Base-by-base conservation (phyloP, 2,797 vertebrate genomes). In the Microchirus variegatus region DNA sequence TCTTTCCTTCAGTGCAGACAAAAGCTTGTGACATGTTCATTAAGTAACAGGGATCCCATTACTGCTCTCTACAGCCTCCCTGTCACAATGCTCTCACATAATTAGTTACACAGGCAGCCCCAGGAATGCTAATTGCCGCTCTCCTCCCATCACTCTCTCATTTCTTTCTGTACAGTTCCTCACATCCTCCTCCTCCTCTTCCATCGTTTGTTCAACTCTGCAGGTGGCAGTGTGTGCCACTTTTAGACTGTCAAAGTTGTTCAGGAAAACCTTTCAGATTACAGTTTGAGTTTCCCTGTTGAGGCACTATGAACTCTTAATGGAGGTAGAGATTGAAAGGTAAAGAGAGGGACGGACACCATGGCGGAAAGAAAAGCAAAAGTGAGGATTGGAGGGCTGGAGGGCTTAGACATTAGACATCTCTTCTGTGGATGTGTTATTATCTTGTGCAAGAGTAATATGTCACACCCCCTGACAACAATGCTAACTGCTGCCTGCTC, bases 11-110 rank as follows among this genome's bases (percentile, higher is more conserved):
- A 77, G 75, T 70, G 73, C 73, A 76, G 70, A 89, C 83, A 89
- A 82, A 89, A 77, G 81, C 86, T 81, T 73, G 81, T 85, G 87
- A 91, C 89, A 83, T 90, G 86, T 90, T 92, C 92, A 93, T 93
- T 91, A 91, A 89, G 82, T 86, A 90, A 88, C 87, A 87, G 87
- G 86, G 80, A 90, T 86, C 79, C 87, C 82, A 88, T 91, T 91
- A 90, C 88, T 61, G 80, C 83, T 81, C 84, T 88, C 87, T 85
- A 74, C 86, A 88, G 78, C 79, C 78, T 77, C 72, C 46, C 86
- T 89, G 89, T 90, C 88, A 93, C 89, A 89, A 89, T 84, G 77
- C 88, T 87, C 88, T 77, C 80, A 89, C 67, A 63, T 87, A 90
- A 90, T 93, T 91, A 90, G 86, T 88, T 82, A 87, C 86, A 92